These are phyloP conservation scores for Neosilurus mollespiculum DNA, from an alignment of 2,797 vertebrate species.

Conservation along the genomic window DNA sequence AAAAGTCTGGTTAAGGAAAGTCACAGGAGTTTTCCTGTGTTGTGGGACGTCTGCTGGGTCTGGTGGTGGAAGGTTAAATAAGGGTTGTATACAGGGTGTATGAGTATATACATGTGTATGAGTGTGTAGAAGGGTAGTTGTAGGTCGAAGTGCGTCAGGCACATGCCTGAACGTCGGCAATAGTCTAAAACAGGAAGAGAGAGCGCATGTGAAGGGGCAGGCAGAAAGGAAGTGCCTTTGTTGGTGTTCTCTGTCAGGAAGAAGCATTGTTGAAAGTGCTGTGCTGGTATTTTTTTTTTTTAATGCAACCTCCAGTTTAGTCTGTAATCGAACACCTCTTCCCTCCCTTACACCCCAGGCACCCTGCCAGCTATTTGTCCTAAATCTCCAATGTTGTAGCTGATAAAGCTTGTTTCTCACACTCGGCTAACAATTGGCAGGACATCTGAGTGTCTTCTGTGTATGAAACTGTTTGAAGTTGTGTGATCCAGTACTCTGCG, in stretches of 20 bases:
- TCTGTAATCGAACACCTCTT: constrained; percentile 66
- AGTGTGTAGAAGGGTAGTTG: constrained; percentile 11
- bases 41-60: constrained; percentile 37
- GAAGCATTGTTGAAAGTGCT: constrained; percentile 73
- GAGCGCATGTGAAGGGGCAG: constrained; percentile 71
- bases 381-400: constrained; percentile 64
- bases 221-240: constrained; percentile 75
- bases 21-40: constrained; percentile 29
- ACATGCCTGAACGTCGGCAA: constrained; percentile 66
- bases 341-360: constrained; percentile 56
- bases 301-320: constrained; percentile 66
- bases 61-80: constrained; percentile 43
- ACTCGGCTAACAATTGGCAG: constrained; percentile 70
- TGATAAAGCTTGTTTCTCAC: constrained; percentile 68
- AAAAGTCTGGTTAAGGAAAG: background rate
- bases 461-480: constrained; percentile 66
- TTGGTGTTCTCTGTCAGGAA: constrained; percentile 73
- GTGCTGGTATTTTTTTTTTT: constrained; percentile 54
- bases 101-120: constrained; percentile 41
- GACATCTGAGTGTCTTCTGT: constrained; percentile 69
- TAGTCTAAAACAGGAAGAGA: constrained; percentile 67
- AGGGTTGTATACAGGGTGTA: constrained; percentile 34
- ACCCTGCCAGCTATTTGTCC: constrained; percentile 69
- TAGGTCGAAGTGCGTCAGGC: constrained; percentile 56
- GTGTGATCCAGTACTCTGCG: constrained; percentile 62